These are phyloP conservation scores for Hiodon alosoides DNA, from an alignment of 2,113 vertebrate genomes.

Conservation along the genomic window DNA sequence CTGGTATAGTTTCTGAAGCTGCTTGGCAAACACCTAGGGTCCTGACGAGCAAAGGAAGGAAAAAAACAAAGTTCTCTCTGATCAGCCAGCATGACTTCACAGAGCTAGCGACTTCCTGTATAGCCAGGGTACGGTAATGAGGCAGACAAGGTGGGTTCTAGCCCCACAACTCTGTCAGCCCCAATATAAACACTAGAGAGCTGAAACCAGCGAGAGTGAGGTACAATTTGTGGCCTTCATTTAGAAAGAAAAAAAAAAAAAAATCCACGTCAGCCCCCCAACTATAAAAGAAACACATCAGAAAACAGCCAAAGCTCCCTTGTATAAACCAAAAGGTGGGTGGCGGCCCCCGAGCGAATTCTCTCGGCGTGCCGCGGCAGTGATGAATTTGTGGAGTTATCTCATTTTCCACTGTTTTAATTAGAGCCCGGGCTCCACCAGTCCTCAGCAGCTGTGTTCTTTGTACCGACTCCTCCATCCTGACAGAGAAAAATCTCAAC, in stretches of 20 bases:
- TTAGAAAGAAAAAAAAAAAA: slow-evolving; percentile 36
- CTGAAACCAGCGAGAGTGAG: slow-evolving; percentile 23
- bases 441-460: slow-evolving; percentile 86
- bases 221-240: slow-evolving; percentile 58
- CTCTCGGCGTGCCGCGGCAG: slow-evolving; percentile 82
- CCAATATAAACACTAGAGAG: slow-evolving; percentile 53
- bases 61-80: slow-evolving; percentile 32
- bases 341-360: slow-evolving; percentile 70
- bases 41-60: slow-evolving; percentile 13
- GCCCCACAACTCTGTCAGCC: slow-evolving; percentile 50
- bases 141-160: slow-evolving; percentile 54
- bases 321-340: slow-evolving; percentile 84
- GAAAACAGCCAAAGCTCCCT: slow-evolving; percentile 68
- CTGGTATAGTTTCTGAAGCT: background rate
- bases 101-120: slow-evolving; percentile 63
- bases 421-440: slow-evolving; percentile 88
- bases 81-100: slow-evolving; percentile 59
- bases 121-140: slow-evolving; percentile 62
- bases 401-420: slow-evolving; percentile 99
- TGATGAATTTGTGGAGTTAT: slow-evolving; percentile 97
- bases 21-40: background rate
- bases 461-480: slow-evolving; percentile 82
- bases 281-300: slow-evolving; percentile 66
- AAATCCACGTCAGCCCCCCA: slow-evolving; percentile 59
- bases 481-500: slow-evolving; percentile 92